Evolutionary conservation across 2,888 invertebrate species (phyloP).

Genomic region (Gastracanthus pulcherrimus): DNA sequence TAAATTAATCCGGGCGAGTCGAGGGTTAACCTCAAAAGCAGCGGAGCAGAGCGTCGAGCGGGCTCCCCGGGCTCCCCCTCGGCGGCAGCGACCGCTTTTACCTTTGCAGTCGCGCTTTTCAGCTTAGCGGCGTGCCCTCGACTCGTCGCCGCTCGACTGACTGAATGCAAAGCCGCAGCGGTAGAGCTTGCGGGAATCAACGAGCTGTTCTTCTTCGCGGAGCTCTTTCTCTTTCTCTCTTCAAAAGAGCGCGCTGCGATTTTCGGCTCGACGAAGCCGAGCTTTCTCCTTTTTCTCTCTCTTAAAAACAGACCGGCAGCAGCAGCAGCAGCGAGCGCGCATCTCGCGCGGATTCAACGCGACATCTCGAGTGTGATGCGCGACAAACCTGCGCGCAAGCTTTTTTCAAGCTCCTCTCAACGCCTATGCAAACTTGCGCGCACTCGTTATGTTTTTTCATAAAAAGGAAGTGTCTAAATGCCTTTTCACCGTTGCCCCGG

Average conservation of each 20-base stretch:
- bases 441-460: slow-evolving; percentile 45
- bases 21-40: slow-evolving; percentile 67
- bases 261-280: slow-evolving; percentile 63
- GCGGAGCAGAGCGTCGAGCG: not conserved
- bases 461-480: slow-evolving; percentile 18
- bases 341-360: slow-evolving; percentile 43
- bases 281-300: slow-evolving; percentile 59
- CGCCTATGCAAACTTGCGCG: slow-evolving; percentile 28
- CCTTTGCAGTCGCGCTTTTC: slow-evolving; percentile 52
- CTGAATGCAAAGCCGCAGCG: slow-evolving; percentile 60
- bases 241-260: slow-evolving; percentile 64
- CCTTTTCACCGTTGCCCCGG: not conserved
- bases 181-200: slow-evolving; percentile 57
- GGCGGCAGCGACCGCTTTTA: slow-evolving; percentile 57
- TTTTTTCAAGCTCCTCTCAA: slow-evolving; percentile 40
- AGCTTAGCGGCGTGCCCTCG: slow-evolving; percentile 53
- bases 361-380: slow-evolving; percentile 55
- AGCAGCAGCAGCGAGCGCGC: not conserved
- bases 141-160: slow-evolving; percentile 61
- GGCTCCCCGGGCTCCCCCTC: not conserved
- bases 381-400: slow-evolving; percentile 17
- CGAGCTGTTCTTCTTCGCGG: slow-evolving; percentile 57
- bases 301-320: slow-evolving; percentile 11
- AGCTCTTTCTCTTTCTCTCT: not conserved
- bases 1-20: slow-evolving; percentile 72